Conservation (phyloP, 2,888 invertebrate species). For the Caenorhabditis drosophilae region DNA sequence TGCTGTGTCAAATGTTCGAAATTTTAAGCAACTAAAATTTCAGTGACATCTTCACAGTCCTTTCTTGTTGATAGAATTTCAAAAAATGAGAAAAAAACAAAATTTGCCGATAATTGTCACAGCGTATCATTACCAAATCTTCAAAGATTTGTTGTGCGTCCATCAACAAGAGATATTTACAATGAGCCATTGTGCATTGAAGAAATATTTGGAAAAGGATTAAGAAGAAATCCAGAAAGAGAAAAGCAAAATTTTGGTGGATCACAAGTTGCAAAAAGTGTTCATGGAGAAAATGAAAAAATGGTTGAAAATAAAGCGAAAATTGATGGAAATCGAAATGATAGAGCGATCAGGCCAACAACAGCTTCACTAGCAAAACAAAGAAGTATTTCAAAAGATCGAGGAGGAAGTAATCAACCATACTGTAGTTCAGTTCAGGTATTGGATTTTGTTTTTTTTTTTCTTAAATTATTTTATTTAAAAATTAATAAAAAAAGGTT, state of each 20-base stretch:
- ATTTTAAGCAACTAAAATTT: too few relatives aligned
- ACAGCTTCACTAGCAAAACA: slow-evolving; percentile 18
- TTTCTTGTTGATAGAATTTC: too few relatives aligned
- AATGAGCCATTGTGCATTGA: slow-evolving; percentile 26
- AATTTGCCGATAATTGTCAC: too few relatives aligned
- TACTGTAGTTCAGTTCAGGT: slow-evolving; percentile 29
- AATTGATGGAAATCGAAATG: neutral
- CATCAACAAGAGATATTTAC: slow-evolving; percentile 23
- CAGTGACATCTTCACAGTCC: too few relatives aligned
- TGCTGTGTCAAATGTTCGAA: too few relatives aligned
- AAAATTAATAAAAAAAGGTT: neutral
- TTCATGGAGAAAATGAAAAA: slow-evolving; percentile 12
- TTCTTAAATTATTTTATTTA: neutral
- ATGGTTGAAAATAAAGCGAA: neutral
- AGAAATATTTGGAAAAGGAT: slow-evolving; percentile 22
- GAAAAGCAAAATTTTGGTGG: slow-evolving; percentile 25
- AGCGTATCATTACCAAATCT: slow-evolving; percentile 5
- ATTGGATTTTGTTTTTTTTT: neutral
- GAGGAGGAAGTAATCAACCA: slow-evolving; percentile 1
- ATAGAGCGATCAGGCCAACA: slow-evolving; percentile 5
- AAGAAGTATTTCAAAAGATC: neutral
- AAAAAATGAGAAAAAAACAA: too few relatives aligned
- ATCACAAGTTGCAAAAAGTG: slow-evolving; percentile 3
- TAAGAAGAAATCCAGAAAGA: slow-evolving; percentile 21
- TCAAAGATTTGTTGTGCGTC: slow-evolving; percentile 12